Percentiles rank a stretch among this genome's conserved stretches.
Evolutionary conservation across 2,888 invertebrate genomes (phyloP).

Genomic region (Brachycybe producta): DNA sequence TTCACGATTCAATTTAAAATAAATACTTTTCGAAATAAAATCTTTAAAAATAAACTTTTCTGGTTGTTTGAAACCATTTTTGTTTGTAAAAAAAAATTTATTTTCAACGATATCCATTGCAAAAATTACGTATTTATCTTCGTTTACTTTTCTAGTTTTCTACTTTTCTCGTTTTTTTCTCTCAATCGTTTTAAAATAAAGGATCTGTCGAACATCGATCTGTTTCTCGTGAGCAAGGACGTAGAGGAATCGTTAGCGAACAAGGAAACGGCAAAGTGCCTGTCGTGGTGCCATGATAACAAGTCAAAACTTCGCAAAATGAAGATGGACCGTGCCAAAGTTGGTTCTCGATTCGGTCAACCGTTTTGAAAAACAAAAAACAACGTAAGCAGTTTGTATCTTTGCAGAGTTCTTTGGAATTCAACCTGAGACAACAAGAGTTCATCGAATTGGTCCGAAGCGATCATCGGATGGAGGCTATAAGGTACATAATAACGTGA

Average conservation of each 20-base stretch:
- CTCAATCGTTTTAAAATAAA: too few relatives aligned
- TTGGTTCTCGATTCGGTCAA: background rate
- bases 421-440: constrained; percentile 82
- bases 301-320: constrained; percentile 86
- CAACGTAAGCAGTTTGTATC: too few relatives aligned
- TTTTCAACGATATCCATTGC: too few relatives aligned
- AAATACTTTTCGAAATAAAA: too few relatives aligned
- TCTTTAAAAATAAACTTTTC: too few relatives aligned
- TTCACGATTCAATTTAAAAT: too few relatives aligned
- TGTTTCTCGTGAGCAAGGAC: constrained; percentile 41
- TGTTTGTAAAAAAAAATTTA: too few relatives aligned
- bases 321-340: constrained; percentile 37
- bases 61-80: too few relatives aligned
- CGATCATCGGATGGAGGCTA: constrained; percentile 77
- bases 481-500: constrained; percentile 43
- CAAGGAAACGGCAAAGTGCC: constrained; percentile 73
- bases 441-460: constrained; percentile 86
- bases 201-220: constrained; percentile 79
- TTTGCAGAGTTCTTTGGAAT: constrained; percentile 71
- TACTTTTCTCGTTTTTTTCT: background rate
- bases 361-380: constrained; percentile 1
- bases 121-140: background rate
- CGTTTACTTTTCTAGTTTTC: background rate
- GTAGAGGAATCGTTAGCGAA: constrained; percentile 69
- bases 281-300: constrained; percentile 93